Evolutionary conservation across 53 echinoderm and acorn worm species (phyloP).

Genomic region (Holothuria scabra): DNA sequence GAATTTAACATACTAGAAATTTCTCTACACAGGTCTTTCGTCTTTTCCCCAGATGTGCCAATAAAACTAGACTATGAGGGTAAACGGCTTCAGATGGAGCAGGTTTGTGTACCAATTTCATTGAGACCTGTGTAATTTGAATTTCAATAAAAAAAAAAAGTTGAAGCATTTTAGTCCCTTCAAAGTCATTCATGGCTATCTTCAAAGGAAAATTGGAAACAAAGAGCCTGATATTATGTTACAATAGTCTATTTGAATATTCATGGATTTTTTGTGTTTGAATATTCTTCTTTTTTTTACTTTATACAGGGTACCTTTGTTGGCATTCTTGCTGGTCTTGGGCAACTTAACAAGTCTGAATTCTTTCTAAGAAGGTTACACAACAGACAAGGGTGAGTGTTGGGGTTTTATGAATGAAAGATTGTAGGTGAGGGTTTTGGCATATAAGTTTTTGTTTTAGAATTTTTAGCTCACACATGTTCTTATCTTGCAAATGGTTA

Average conservation of each 20-base stretch:
- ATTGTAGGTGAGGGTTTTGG: no score
- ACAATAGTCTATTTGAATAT: background rate
- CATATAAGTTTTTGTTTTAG: no score
- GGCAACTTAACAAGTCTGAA: slow-evolving; percentile 89
- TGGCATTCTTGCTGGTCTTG: slow-evolving; percentile 89
- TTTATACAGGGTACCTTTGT: slow-evolving; percentile 82
- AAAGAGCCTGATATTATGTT: background rate
- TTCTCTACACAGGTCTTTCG: slow-evolving; percentile 74
- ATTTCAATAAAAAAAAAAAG: no score
- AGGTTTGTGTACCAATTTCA: slow-evolving; percentile 50
- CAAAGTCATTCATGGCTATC: no score
- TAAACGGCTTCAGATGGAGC: slow-evolving; percentile 92
- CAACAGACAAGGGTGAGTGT: slow-evolving; percentile 93
- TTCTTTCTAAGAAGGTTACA: slow-evolving; percentile 84
- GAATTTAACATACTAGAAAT: background rate
- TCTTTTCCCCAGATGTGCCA: slow-evolving; percentile 94
- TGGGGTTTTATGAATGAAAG: no score
- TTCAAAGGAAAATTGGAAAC: background rate
- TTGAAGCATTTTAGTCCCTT: no score
- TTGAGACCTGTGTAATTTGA: no score
- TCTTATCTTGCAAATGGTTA: no score
- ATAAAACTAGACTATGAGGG: slow-evolving; percentile 97
- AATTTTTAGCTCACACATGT: no score
- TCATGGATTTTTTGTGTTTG: background rate
- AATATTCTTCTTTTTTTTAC: background rate